phyloP scores from a whole-genome alignment of 1,140 invertebrate genomes.

The Hirudo medicinalis region DNA sequence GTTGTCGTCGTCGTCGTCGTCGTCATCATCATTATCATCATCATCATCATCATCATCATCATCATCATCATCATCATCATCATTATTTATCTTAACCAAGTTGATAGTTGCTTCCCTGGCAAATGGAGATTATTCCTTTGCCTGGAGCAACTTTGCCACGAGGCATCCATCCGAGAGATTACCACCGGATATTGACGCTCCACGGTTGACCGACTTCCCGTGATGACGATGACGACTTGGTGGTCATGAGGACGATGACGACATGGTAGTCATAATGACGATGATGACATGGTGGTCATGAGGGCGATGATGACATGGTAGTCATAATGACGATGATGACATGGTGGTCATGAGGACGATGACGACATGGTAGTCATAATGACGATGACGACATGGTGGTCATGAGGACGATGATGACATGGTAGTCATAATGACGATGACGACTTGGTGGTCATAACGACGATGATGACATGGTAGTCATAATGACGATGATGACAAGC shows the following conservation, averaged over 20 bases:
- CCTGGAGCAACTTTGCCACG: too few relatives aligned
- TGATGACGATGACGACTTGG: neutral
- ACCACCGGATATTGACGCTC: too few relatives aligned
- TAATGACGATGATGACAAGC: slow-evolving; percentile 13
- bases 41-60: too few relatives aligned
- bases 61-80: too few relatives aligned
- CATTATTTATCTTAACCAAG: too few relatives aligned
- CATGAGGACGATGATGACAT: neutral
- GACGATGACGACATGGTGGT: slow-evolving; percentile 11
- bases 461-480: neutral
- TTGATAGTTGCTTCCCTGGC: too few relatives aligned
- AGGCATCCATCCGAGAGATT: too few relatives aligned
- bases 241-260: neutral
- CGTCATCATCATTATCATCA: too few relatives aligned
- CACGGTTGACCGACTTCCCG: neutral
- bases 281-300: slow-evolving; percentile 11
- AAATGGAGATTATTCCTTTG: too few relatives aligned
- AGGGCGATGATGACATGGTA: neutral
- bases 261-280: neutral
- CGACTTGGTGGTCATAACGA: neutral
- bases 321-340: neutral
- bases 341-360: neutral
- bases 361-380: neutral
- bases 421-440: neutral
- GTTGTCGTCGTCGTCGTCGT: too few relatives aligned